Percentiles rank a stretch among this genome's conserved stretches.
Conservation (phyloP, 2,888 invertebrate species). For the Protonemura montana region DNA sequence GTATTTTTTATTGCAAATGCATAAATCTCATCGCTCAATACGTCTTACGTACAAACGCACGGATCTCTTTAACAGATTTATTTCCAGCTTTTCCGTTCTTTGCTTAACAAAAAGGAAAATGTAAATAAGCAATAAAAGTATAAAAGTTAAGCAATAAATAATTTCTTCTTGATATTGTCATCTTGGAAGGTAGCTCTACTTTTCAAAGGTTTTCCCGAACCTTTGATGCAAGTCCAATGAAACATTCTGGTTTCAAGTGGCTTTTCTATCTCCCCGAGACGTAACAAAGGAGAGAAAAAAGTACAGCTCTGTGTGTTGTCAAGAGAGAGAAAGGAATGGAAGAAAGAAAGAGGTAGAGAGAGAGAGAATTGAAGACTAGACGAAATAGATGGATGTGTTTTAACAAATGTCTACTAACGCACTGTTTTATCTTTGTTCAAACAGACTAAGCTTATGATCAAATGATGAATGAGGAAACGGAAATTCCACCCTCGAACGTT, state of each 20-base stretch:
- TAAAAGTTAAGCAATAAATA: background rate
- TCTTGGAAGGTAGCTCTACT: background rate
- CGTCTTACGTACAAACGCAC: background rate
- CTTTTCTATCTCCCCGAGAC: background rate
- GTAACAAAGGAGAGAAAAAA: background rate
- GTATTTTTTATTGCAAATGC: background rate
- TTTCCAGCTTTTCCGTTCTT: background rate
- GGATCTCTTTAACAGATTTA: background rate
- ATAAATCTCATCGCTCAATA: background rate
- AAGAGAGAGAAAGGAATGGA: background rate
- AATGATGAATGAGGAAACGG: background rate
- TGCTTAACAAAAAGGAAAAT: background rate
- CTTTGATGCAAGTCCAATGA: background rate
- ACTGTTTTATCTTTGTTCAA: background rate
- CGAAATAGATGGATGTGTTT: background rate
- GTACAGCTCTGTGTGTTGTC: background rate
- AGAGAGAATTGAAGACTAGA: background rate
- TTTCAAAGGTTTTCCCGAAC: background rate
- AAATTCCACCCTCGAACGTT: background rate
- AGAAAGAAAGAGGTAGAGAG: too few relatives aligned
- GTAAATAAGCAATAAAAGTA: conserved; percentile 5
- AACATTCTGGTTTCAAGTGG: background rate
- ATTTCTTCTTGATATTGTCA: conserved; percentile 12
- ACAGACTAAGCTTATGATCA: background rate
- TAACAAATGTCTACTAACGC: background rate